These are phyloP conservation scores for Agapornis canus DNA, from an alignment of 2,797 vertebrate species.

Conservation along the genomic window DNA sequence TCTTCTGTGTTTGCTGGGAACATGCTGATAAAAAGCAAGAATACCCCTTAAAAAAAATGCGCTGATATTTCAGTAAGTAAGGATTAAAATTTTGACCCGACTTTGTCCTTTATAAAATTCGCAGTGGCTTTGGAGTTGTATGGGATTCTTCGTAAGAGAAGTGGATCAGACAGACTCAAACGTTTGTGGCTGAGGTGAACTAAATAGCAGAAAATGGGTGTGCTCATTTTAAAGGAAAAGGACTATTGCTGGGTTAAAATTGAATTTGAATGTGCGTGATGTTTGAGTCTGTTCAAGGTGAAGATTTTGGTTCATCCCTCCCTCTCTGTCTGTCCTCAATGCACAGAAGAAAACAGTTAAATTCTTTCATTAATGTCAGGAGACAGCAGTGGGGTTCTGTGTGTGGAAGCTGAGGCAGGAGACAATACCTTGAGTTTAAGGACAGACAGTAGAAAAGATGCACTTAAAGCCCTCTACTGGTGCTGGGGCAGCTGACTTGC, in stretches of 20 bases:
- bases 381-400: neutral
- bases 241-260: neutral
- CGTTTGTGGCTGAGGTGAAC: neutral
- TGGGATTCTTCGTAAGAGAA: neutral
- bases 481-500: neutral
- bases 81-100: neutral
- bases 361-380: neutral
- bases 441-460: neutral
- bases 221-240: neutral
- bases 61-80: neutral
- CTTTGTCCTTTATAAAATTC: neutral
- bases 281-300: neutral
- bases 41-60: neutral
- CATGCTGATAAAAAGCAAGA: neutral
- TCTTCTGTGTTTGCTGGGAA: neutral
- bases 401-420: neutral
- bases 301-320: neutral
- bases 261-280: neutral
- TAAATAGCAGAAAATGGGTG: neutral
- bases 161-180: neutral
- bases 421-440: neutral
- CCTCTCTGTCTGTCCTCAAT: neutral
- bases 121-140: neutral
- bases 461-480: neutral
- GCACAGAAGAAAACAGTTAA: neutral